phyloP scores from a whole-genome alignment of 2,113 vertebrate genomes.

The Xiphophorus maculatus region DNA sequence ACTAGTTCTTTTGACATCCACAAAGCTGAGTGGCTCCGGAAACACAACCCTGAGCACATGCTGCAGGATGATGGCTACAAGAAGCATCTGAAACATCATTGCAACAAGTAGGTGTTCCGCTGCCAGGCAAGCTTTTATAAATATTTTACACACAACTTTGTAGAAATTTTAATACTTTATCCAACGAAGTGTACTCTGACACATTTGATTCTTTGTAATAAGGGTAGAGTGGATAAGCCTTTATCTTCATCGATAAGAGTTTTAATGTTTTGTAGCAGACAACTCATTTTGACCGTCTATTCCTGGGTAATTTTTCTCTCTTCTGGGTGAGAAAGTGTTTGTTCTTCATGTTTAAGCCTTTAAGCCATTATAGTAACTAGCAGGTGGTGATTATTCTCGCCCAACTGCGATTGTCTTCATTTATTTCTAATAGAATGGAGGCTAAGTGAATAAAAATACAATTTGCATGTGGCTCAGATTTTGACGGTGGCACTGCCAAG shows the following conservation, averaged over 20 bases:
- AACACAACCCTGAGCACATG: slow-evolving; percentile 97
- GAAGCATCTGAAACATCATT: slow-evolving; percentile 98
- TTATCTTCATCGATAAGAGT: background rate
- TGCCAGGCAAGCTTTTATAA: background rate
- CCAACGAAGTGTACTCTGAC: background rate
- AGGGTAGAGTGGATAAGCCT: background rate
- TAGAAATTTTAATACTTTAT: background rate
- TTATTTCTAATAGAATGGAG: slow-evolving; percentile 50
- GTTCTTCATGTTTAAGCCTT: slow-evolving; percentile 34
- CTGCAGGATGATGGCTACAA: slow-evolving; percentile 98
- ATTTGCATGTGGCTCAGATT: slow-evolving; percentile 41
- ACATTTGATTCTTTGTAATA: too few species aligned
- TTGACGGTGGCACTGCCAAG: slow-evolving; percentile 31
- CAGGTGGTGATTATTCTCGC: slow-evolving; percentile 56
- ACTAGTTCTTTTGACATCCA: slow-evolving; percentile 97
- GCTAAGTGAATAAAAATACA: slow-evolving; percentile 45
- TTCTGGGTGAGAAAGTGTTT: slow-evolving; percentile 12
- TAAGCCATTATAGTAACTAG: slow-evolving; percentile 28
- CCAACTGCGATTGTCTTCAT: slow-evolving; percentile 32
- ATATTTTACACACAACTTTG: background rate
- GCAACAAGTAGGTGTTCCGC: slow-evolving; percentile 92
- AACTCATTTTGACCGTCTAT: background rate
- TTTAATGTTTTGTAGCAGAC: background rate
- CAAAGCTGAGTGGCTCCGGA: slow-evolving; percentile 98
- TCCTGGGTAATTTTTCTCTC: slow-evolving; percentile 17